Percentiles rank a stretch among this genome's conserved stretches.
phyloP scores from a whole-genome alignment of 2,888 invertebrate genomes.

The Tipula unca region DNA sequence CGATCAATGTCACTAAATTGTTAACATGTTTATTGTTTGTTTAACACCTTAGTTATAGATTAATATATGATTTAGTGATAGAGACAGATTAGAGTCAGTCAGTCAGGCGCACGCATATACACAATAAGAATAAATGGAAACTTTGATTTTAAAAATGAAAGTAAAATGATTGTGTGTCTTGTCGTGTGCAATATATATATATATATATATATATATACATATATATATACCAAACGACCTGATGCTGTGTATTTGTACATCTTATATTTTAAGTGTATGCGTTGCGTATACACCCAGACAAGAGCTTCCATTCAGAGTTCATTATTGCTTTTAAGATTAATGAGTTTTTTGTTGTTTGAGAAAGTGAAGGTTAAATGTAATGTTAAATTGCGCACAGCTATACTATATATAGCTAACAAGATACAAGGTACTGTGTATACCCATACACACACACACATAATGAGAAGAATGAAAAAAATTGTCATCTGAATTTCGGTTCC shows the following conservation, averaged over 20 bases:
- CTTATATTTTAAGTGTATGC: no score
- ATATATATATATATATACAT: no score
- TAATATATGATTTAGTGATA: neutral
- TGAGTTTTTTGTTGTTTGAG: neutral
- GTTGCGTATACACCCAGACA: neutral
- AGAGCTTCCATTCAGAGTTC: neutral
- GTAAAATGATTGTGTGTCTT: neutral
- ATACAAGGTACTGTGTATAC: neutral
- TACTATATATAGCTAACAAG: neutral
- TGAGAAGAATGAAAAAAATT: neutral
- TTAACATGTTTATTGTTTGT: neutral
- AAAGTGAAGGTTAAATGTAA: neutral
- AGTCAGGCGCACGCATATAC: neutral
- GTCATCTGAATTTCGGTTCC: neutral
- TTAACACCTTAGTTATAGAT: neutral
- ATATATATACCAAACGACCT: no score
- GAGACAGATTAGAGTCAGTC: neutral
- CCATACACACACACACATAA: no score
- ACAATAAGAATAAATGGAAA: neutral
- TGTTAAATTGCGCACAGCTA: neutral
- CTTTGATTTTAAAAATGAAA: neutral
- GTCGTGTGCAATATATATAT: neutral
- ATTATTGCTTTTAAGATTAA: neutral
- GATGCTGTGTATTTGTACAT: neutral
- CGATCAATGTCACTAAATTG: neutral